These are phyloP conservation scores for Pseudobourletiella spinata DNA, from an alignment of 1,140 invertebrate genomes.

Conservation along the genomic window DNA sequence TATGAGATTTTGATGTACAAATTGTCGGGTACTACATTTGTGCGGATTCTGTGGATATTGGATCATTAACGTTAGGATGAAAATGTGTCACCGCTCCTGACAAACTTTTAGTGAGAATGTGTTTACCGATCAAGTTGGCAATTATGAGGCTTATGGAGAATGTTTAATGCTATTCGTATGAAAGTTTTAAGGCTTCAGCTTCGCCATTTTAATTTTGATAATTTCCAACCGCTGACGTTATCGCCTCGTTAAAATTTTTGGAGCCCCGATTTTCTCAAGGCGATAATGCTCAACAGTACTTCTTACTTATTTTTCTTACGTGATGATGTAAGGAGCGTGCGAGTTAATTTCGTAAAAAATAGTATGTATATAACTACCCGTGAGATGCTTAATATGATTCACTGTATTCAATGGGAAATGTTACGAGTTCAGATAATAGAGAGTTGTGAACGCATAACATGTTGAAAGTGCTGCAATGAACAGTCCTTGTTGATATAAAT, in stretches of 20 bases:
- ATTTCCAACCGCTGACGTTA: not conserved
- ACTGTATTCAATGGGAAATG: too few relatives aligned
- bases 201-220: not conserved
- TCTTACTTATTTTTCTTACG: too few relatives aligned
- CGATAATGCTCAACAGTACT: not conserved
- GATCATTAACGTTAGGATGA: not conserved
- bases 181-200: not conserved
- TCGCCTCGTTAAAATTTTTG: not conserved
- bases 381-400: too few relatives aligned
- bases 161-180: not conserved
- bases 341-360: not conserved
- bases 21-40: too few relatives aligned
- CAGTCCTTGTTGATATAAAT: too few relatives aligned
- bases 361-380: not conserved
- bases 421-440: too few relatives aligned
- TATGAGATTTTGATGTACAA: too few relatives aligned
- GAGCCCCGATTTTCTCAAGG: not conserved
- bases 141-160: not conserved
- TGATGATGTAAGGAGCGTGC: too few relatives aligned
- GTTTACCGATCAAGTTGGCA: not conserved
- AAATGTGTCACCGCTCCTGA: not conserved
- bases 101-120: not conserved
- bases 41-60: too few relatives aligned
- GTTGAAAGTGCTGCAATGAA: too few relatives aligned
- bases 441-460: too few relatives aligned